Percentiles rank a stretch among this genome's conserved stretches.
Evolutionary conservation across 2,888 invertebrate species (phyloP).

Genomic region (Caenorhabditis sp.): DNA sequence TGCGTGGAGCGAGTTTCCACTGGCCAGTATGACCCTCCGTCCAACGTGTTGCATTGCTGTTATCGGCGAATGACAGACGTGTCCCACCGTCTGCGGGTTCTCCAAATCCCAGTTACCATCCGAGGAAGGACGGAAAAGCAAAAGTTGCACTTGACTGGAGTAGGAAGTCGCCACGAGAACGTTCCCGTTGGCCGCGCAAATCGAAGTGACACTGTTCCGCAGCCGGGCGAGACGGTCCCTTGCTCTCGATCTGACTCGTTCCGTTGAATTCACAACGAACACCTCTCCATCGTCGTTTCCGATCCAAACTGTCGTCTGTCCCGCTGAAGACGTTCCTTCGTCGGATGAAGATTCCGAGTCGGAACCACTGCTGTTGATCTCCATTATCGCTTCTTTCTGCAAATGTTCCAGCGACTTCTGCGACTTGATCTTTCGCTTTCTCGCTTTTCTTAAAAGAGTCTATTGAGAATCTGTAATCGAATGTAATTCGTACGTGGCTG

Average conservation of each 20-base stretch:
- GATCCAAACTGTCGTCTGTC: slow-evolving; percentile 73
- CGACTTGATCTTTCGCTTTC: slow-evolving; percentile 60
- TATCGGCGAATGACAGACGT: slow-evolving; percentile 55
- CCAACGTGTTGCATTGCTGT: slow-evolving; percentile 57
- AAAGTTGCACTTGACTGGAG: slow-evolving; percentile 42
- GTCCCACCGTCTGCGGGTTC: slow-evolving; percentile 59
- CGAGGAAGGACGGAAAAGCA: slow-evolving; percentile 43
- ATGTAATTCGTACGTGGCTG: slow-evolving; percentile 55
- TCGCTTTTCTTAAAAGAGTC: slow-evolving; percentile 34
- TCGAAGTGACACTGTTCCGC: slow-evolving; percentile 60
- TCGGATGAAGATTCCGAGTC: slow-evolving; percentile 61
- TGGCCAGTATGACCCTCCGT: slow-evolving; percentile 58
- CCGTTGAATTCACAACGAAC: slow-evolving; percentile 72
- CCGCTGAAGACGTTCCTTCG: slow-evolving; percentile 57
- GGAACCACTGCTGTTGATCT: slow-evolving; percentile 54
- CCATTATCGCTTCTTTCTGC: slow-evolving; percentile 42
- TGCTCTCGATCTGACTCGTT: slow-evolving; percentile 67
- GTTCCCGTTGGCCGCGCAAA: slow-evolving; percentile 59
- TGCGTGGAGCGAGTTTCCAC: slow-evolving; percentile 52
- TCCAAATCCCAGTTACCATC: slow-evolving; percentile 73
- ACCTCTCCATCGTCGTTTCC: slow-evolving; percentile 77
- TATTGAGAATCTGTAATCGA: background rate
- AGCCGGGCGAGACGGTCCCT: slow-evolving; percentile 67
- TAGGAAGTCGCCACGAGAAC: slow-evolving; percentile 60
- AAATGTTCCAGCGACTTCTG: slow-evolving; percentile 58